Percentiles rank a stretch among this genome's conserved stretches.
These are phyloP conservation scores for Sarcoramphus papa DNA, from an alignment of 2,797 vertebrate species.

Conservation along the genomic window DNA sequence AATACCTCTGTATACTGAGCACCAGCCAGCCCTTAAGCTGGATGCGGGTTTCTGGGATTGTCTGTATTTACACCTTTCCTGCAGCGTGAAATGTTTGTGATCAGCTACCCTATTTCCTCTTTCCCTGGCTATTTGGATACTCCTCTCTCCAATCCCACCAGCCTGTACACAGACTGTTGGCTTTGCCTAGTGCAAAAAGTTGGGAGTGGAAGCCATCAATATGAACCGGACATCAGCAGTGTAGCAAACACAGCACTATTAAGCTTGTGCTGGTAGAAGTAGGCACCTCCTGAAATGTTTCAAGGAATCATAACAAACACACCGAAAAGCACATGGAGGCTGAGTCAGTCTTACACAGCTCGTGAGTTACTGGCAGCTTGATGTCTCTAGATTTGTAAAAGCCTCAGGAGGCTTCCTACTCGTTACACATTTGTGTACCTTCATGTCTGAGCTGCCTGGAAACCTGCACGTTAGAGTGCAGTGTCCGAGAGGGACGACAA, in stretches of 20 bases:
- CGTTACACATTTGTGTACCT: conserved; percentile 33
- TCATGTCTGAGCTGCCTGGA: neutral
- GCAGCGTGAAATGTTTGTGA: neutral
- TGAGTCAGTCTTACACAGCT: conserved; percentile 47
- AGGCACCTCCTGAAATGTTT: neutral
- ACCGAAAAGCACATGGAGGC: conserved; percentile 13
- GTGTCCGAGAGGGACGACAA: neutral
- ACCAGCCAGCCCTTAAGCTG: neutral
- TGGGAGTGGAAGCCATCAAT: neutral
- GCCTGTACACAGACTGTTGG: neutral
- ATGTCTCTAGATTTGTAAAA: conserved; percentile 32
- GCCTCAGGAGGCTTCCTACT: conserved; percentile 32
- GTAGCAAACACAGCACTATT: neutral
- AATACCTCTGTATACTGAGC: neutral
- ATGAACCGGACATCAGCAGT: neutral
- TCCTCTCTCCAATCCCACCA: neutral
- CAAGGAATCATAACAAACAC: neutral
- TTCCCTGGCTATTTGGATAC: neutral
- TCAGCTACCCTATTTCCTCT: neutral
- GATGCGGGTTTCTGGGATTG: neutral
- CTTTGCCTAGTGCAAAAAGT: neutral
- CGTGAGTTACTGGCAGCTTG: conserved; percentile 37
- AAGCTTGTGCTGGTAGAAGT: neutral
- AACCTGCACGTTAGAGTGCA: neutral
- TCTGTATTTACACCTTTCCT: neutral